Percentiles rank a stretch among this genome's conserved stretches.
These are phyloP conservation scores for Hydractinia echinata DNA, from an alignment of 30 jellyfish, hydroid and myxozoan genomes.

Conservation along the genomic window DNA sequence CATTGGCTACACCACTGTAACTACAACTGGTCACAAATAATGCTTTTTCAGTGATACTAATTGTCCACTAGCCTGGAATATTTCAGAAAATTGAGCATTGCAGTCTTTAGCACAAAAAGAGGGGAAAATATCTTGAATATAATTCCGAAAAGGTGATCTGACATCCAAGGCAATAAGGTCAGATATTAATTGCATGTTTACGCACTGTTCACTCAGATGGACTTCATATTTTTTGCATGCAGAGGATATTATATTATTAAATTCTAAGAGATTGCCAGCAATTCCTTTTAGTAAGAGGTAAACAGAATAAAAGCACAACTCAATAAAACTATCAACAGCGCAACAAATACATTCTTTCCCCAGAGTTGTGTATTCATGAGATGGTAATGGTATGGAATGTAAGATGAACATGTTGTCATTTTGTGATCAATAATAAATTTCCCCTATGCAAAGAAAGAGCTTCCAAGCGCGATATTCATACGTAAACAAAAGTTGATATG, in stretches of 20 bases:
- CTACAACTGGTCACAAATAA: neutral
- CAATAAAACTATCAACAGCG: neutral
- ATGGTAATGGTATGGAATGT: neutral
- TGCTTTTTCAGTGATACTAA: neutral
- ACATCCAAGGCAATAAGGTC: neutral
- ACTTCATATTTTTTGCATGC: neutral
- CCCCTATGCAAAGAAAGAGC: too few species aligned
- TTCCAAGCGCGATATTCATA: too few species aligned
- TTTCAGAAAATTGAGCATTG: conserved; percentile 8
- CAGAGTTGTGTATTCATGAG: neutral
- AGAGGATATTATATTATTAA: neutral
- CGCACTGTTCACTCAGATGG: neutral
- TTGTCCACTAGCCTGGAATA: neutral
- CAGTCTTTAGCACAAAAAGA: neutral
- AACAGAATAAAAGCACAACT: neutral
- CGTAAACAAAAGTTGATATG: too few species aligned
- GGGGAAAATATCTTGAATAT: neutral
- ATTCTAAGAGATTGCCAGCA: neutral
- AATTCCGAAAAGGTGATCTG: neutral
- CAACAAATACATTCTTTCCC: neutral
- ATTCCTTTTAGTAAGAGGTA: neutral
- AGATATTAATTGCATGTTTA: neutral
- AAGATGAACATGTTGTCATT: too few species aligned
- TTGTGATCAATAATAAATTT: too few species aligned
- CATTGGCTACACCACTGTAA: neutral